Conservation (phyloP, 2,888 invertebrate genomes). For the Cephus runcator region DNA sequence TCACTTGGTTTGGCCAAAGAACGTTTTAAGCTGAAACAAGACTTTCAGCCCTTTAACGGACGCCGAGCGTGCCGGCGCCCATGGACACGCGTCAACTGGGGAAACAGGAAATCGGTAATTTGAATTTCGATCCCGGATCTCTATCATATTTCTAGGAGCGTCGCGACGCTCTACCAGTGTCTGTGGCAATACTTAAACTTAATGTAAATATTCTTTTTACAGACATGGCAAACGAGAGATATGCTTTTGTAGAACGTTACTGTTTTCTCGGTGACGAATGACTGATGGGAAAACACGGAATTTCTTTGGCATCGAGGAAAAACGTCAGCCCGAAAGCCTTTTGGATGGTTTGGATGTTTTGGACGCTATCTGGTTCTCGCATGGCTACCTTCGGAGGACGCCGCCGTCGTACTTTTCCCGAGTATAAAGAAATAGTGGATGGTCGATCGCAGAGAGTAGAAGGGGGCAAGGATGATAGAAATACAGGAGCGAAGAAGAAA, state of each 20-base stretch:
- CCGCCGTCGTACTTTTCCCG: background rate
- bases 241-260: background rate
- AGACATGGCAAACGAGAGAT: background rate
- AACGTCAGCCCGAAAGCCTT: background rate
- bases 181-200: background rate
- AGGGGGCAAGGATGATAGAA: background rate
- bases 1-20: constrained; percentile 22
- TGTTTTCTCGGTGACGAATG: background rate
- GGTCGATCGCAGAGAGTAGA: background rate
- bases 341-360: background rate
- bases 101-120: background rate
- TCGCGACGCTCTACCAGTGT: background rate
- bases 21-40: background rate
- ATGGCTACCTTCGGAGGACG: constrained; percentile 7
- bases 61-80: background rate
- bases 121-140: background rate
- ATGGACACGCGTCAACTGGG: background rate
- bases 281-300: background rate
- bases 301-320: background rate
- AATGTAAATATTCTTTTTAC: background rate
- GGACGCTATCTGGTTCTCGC: constrained; percentile 18
- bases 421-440: background rate
- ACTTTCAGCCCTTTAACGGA: background rate
- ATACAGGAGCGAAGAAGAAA: background rate
- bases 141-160: background rate